Base-by-base conservation (phyloP, 2,113 vertebrate genomes). In the Tupaia chinensis region DNA sequence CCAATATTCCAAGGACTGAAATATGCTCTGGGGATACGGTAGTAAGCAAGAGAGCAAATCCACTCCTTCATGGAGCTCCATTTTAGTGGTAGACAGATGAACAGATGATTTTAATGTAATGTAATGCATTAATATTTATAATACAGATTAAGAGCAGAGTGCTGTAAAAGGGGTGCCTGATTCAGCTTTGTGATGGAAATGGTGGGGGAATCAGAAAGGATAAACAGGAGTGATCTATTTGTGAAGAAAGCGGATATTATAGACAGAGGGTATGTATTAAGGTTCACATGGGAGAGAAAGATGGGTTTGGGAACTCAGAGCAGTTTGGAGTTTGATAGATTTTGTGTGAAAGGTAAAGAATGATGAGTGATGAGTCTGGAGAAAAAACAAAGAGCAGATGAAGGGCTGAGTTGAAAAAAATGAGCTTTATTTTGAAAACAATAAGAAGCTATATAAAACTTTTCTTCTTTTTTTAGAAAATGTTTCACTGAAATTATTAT, bases 41-140 rank as follows among this genome's bases (percentile, higher is more conserved):
- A 32, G 9, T 32, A n/a, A 96, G 22, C 63, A 65, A 88, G 14
- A 54, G 19, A 58, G 13, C 44, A 9, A 70, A 66, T 22, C 16
- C 22, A 20, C 22, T 93, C 29, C 78, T 92, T 89, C 69, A 83
- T 9, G 10, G 44, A 94, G 56, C 17, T 88, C 73, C 14, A 32
- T 61, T 94, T 82, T 92, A 81, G 56, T 80, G 44, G 19, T 68
- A 8, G 70, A 65, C 44, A 89, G 90, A 58, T 32, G 56, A 77
- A 80, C 72, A 82, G 23, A 61, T 70, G 32, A 68, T 78, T 91
- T 70, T 92, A 94, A 92, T 85, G 69, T 54, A 56, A 7, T 74
- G 2, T 44, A 60, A 9, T 15, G 15, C 88, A 74, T 93, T 95
- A 84, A 89, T 92, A 87, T 96, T 95, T 95, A 93, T 54, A 85